These are phyloP conservation scores for Eristalinus sepulchralis DNA, from an alignment of 2,888 invertebrate species.

Conservation along the genomic window DNA sequence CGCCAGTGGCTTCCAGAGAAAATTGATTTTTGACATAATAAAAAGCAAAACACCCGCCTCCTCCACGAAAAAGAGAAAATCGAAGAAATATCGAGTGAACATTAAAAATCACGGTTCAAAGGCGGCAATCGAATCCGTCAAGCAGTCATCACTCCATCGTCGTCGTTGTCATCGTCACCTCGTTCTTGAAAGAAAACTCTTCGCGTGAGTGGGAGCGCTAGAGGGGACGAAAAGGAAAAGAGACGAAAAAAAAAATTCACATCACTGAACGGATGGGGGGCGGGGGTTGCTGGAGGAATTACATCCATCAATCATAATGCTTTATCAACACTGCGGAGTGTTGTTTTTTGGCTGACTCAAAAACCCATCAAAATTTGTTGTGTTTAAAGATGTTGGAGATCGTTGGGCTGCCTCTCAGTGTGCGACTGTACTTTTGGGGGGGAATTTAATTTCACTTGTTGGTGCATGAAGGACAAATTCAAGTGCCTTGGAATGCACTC, in stretches of 20 bases:
- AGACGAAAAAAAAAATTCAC: constrained; percentile 19
- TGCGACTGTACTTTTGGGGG: background rate
- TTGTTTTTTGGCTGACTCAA: constrained; percentile 13
- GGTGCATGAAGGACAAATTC: background rate
- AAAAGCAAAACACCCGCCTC: constrained; percentile 8
- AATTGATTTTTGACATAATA: constrained; percentile 48
- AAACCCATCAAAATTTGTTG: constrained; percentile 43
- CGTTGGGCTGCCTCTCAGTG: background rate
- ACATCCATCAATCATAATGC: constrained; percentile 59
- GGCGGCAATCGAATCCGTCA: constrained; percentile 55
- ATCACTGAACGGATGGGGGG: background rate
- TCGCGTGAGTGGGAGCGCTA: background rate
- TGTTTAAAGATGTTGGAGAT: constrained; percentile 20
- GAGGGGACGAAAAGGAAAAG: background rate
- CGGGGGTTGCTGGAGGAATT: constrained; percentile 11
- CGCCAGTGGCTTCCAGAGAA: constrained; percentile 13
- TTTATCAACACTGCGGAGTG: constrained; percentile 54
- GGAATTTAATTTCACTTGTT: background rate
- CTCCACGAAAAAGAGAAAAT: constrained; percentile 5
- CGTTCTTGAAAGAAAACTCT: constrained; percentile 23
- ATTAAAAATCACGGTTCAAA: constrained; percentile 59
- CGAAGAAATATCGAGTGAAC: constrained; percentile 35
- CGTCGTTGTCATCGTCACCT: constrained; percentile 15
- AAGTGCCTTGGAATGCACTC: background rate
- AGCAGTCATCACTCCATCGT: constrained; percentile 41